Percentiles rank a stretch among this genome's conserved stretches.
Evolutionary conservation across 1,140 invertebrate genomes (phyloP).

Genomic region (Apis laboriosa): DNA sequence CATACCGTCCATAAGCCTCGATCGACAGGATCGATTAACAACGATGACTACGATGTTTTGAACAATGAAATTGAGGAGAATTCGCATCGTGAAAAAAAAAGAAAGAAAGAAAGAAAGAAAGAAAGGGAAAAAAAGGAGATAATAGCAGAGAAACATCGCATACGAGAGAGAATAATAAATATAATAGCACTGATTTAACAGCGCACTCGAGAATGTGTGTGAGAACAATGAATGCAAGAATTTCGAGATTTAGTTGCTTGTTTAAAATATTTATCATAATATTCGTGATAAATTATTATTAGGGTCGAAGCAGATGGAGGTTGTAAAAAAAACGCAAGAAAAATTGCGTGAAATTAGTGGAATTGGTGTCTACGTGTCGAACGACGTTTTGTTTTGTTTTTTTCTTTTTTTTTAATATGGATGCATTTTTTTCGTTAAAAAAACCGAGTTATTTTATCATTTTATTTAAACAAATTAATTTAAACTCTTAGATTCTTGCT

Average conservation of each 20-base stretch:
- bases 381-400: conserved; percentile 1
- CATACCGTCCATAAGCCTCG: too few species aligned
- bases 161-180: conserved; percentile 21
- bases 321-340: not conserved
- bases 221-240: conserved; percentile 23
- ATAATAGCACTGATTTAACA: conserved; percentile 33
- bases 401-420: not conserved
- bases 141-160: too few species aligned
- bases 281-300: not conserved
- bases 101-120: too few species aligned
- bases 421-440: not conserved
- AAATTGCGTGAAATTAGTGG: not conserved
- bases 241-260: conserved; percentile 44
- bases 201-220: conserved; percentile 26
- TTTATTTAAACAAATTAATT: too few species aligned
- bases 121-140: too few species aligned
- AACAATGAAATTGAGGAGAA: too few species aligned
- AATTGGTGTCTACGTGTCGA: conserved; percentile 46
- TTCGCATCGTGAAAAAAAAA: too few species aligned
- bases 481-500: too few species aligned
- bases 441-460: not conserved
- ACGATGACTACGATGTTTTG: too few species aligned
- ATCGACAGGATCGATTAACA: too few species aligned
- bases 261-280: conserved; percentile 43
- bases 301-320: conserved; percentile 3